Conservation (phyloP, 2,797 vertebrate species). For the Sardinella longiceps region DNA sequence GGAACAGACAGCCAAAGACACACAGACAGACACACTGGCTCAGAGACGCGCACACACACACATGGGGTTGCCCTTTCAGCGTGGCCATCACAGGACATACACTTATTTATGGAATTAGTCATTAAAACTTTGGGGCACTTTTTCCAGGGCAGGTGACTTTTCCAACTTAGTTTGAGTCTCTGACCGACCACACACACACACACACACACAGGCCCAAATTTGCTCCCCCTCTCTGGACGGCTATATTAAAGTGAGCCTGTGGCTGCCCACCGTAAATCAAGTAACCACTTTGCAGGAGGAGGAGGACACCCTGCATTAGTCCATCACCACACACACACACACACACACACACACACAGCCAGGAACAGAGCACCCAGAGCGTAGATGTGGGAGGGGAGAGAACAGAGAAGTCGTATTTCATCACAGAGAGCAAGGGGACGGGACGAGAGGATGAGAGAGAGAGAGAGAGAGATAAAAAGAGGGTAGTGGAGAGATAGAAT, state of each 20-base stretch:
- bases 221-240: not conserved
- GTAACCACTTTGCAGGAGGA: not conserved
- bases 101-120: not conserved
- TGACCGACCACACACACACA: not conserved
- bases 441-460: not conserved
- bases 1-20: slow-evolving; percentile 42
- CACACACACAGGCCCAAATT: not conserved
- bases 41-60: too few relatives aligned
- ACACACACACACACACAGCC: not conserved
- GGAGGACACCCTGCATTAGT: not conserved
- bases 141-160: not conserved
- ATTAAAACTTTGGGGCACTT: not conserved
- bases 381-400: not conserved
- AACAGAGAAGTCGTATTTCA: not conserved
- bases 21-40: slow-evolving; percentile 11
- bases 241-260: not conserved
- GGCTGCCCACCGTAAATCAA: not conserved
- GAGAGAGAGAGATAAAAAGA: not conserved
- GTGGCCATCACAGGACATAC: not conserved
- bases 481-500: not conserved
- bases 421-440: not conserved
- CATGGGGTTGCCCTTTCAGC: not conserved
- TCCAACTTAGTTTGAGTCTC: not conserved
- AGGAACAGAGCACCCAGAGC: not conserved
- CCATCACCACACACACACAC: not conserved